A percentile compares a stretch with the other conserved stretches of the same genome.
phyloP scores from a whole-genome alignment of 2,113 vertebrate species.

The Cercopithecus mona region DNA sequence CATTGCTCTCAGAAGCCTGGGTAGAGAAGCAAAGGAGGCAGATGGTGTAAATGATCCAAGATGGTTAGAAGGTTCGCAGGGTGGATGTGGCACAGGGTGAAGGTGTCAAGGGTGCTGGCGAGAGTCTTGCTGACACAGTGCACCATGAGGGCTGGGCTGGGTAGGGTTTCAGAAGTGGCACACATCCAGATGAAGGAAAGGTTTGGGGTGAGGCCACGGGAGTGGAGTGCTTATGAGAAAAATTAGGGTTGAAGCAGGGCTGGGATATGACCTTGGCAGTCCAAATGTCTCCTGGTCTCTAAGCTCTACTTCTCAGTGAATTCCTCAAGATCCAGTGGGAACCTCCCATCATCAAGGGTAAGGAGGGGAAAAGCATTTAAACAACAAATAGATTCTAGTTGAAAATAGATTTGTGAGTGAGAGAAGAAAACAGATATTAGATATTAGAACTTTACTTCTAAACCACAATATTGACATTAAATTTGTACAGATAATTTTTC shows the following conservation, averaged over 20 bases:
- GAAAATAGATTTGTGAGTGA: conserved; percentile 11
- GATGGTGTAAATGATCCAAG: neutral
- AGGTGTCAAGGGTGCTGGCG: neutral
- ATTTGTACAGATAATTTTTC: neutral
- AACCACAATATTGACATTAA: neutral
- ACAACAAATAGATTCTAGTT: neutral
- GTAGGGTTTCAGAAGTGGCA: neutral
- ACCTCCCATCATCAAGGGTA: neutral
- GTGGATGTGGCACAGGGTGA: neutral
- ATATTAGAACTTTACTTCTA: neutral
- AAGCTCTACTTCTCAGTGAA: conserved; percentile 3
- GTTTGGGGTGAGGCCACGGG: conserved; percentile 1
- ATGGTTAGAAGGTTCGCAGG: neutral
- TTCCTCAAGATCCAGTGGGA: conserved; percentile 26
- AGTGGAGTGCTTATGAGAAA: conserved; percentile 11
- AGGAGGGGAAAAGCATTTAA: neutral
- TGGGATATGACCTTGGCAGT: conserved; percentile 15
- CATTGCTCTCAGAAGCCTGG: neutral
- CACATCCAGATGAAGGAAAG: neutral
- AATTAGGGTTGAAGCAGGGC: neutral
- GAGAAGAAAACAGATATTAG: neutral
- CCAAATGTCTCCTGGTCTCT: neutral
- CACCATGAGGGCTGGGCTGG: neutral
- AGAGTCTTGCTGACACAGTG: neutral
- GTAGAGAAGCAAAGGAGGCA: neutral